Percentiles rank a stretch among this genome's conserved stretches.
Conservation (phyloP, 2,113 vertebrate genomes). For the Cavia aperea region DNA sequence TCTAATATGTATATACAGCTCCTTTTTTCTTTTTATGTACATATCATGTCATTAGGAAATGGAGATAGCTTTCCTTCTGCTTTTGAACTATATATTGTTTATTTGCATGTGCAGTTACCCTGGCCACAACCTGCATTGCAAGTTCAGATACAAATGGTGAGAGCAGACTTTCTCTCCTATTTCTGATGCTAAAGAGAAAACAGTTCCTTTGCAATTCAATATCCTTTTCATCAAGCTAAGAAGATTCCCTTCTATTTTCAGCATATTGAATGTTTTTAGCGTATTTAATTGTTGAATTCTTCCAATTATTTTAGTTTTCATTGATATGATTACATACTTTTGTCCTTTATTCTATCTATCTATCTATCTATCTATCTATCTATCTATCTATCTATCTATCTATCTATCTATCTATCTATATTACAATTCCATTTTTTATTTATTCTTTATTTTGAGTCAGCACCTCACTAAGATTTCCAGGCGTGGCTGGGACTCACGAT, state of each 20-base stretch:
- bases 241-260: neutral
- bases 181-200: neutral
- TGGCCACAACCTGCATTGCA: neutral
- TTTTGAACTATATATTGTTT: neutral
- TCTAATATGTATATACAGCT: neutral
- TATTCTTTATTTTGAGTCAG: neutral
- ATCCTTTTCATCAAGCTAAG: neutral
- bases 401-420: neutral
- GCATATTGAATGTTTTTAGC: neutral
- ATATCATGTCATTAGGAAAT: neutral
- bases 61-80: neutral
- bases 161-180: neutral
- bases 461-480: neutral
- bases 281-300: neutral
- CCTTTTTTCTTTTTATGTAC: neutral
- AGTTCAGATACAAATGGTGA: neutral
- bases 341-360: neutral
- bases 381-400: no score
- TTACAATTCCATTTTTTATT: neutral
- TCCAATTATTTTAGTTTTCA: neutral
- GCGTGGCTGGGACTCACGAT: neutral
- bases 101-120: neutral
- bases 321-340: neutral
- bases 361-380: no score
- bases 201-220: neutral